Evolutionary conservation across 1,140 invertebrate species (phyloP).

Genomic region (Pseudomyrmex sp.): DNA sequence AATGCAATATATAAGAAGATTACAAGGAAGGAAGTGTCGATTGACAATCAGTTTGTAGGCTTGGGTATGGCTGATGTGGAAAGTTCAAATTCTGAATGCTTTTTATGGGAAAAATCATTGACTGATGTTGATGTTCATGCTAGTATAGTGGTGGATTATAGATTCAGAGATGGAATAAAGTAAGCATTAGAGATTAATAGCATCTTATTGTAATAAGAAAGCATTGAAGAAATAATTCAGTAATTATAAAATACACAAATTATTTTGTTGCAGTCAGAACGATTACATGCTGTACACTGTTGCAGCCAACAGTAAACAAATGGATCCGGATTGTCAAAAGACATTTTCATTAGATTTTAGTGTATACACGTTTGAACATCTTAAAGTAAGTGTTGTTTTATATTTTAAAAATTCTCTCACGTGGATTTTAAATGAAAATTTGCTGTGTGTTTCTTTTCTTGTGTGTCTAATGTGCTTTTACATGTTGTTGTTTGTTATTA

Average conservation of each 20-base stretch:
- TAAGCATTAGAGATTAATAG: neutral
- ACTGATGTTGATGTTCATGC: slow-evolving; percentile 90
- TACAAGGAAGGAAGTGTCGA: slow-evolving; percentile 86
- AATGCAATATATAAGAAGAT: slow-evolving; percentile 89
- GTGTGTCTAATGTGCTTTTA: neutral
- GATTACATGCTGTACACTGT: slow-evolving; percentile 77
- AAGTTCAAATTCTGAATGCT: slow-evolving; percentile 88
- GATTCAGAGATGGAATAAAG: slow-evolving; percentile 54
- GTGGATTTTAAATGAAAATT: too few species aligned
- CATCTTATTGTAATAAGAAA: neutral
- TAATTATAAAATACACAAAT: neutral
- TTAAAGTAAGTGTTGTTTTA: slow-evolving; percentile 86
- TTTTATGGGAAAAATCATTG: slow-evolving; percentile 87
- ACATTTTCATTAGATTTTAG: slow-evolving; percentile 89
- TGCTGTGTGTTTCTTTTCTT: too few species aligned
- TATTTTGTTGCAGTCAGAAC: slow-evolving; percentile 71
- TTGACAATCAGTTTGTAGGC: slow-evolving; percentile 88
- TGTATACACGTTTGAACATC: slow-evolving; percentile 93
- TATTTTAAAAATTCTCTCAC: neutral
- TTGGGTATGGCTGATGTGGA: slow-evolving; percentile 84
- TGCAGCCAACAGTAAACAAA: slow-evolving; percentile 71
- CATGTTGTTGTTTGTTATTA: slow-evolving; percentile 75
- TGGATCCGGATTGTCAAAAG: slow-evolving; percentile 89
- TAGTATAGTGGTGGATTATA: slow-evolving; percentile 86
- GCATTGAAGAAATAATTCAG: neutral